A percentile compares a stretch with the other conserved stretches of the same genome.
Evolutionary conservation across 2,113 vertebrate genomes (phyloP).

Genomic region (Syrrhaptes paradoxus): DNA sequence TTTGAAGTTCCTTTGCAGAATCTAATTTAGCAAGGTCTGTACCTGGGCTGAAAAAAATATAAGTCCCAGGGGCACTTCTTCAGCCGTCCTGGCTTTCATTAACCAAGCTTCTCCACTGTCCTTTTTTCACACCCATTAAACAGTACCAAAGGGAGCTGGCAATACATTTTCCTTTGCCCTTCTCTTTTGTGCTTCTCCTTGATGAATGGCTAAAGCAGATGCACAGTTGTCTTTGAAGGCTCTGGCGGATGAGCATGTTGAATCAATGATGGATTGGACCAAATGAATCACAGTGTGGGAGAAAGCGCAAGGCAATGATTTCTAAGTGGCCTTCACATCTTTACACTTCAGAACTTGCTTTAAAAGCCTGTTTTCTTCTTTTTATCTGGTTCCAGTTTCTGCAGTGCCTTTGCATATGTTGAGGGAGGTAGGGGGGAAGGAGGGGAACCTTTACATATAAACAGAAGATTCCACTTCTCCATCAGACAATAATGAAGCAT

Average conservation of each 20-base stretch:
- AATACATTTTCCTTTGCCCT: constrained; percentile 83
- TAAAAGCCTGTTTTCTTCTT: constrained; percentile 73
- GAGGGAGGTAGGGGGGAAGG: constrained; percentile 68
- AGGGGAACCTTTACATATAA: constrained; percentile 74
- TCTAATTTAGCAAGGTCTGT: constrained; percentile 13
- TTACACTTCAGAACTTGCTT: constrained; percentile 70
- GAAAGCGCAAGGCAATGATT: constrained; percentile 64
- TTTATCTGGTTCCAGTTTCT: constrained; percentile 82
- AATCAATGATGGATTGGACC: constrained; percentile 84
- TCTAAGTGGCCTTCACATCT: constrained; percentile 71
- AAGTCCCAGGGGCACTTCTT: constrained; percentile 24
- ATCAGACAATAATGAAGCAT: constrained; percentile 73
- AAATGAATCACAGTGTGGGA: constrained; percentile 79
- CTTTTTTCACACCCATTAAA: constrained; percentile 84
- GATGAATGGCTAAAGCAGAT: constrained; percentile 94
- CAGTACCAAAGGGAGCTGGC: constrained; percentile 73
- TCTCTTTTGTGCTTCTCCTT: constrained; percentile 85
- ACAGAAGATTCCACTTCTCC: constrained; percentile 77
- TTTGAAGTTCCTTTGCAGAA: constrained; percentile 39
- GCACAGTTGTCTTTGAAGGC: constrained; percentile 92
- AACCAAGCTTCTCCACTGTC: constrained; percentile 79
- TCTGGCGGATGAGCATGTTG: constrained; percentile 87
- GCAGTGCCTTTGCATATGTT: constrained; percentile 77
- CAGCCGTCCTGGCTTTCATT: constrained; percentile 82
- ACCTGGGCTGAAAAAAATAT: constrained; percentile 49